Base-by-base conservation (phyloP, 2,113 vertebrate species). In the Pardalotus punctatus region DNA sequence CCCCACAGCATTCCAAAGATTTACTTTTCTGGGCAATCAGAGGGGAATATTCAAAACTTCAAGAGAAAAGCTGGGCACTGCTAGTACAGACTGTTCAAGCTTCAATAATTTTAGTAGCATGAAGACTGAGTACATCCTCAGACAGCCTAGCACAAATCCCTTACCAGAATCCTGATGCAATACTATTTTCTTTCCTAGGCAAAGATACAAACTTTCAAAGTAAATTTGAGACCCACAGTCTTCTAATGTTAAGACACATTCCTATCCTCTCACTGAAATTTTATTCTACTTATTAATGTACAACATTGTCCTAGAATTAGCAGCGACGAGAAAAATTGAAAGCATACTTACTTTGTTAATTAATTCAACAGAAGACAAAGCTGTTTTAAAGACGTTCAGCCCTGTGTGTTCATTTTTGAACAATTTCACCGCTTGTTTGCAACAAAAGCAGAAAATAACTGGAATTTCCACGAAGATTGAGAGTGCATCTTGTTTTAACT, bases 311-410 rank as follows among this genome's bases (percentile, higher is more conserved):
- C 33, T 69, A 74, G 21, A 87, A 90, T 70, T 38, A 72, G 25
- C 35, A 86, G 27, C 33, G 48, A 47, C 51, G 10, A 90, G 57
- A 92, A 93, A 69, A 92, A 78, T 4, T 23, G 36, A 93, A 94
- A 87, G 31, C n/a, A 60, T 60, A 95, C 64, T 91, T 93, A 93
- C 91, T 38, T 91, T 61, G 53, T 27, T 58, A 86, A 86, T 93
- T 83, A 74, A 70, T 89, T 58, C 73, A 89, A 54, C 42, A 58
- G 79, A 62, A 90, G 18, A 19, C 36, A 65, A 82, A 88, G 48
- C 15, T 80, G 54, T 51, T 79, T 50, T 48, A 54, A 80, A 77
- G 78, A 45, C 9, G 50, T 58, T 77, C n/a, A 69, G 40, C 22
- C 10, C 25, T 11, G 3, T 15, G 35, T 73, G 31, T 7, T 81